Percentiles rank a stretch among this genome's conserved stretches.
Conservation (phyloP, 1,140 invertebrate genomes). For the Formica exsecta region DNA sequence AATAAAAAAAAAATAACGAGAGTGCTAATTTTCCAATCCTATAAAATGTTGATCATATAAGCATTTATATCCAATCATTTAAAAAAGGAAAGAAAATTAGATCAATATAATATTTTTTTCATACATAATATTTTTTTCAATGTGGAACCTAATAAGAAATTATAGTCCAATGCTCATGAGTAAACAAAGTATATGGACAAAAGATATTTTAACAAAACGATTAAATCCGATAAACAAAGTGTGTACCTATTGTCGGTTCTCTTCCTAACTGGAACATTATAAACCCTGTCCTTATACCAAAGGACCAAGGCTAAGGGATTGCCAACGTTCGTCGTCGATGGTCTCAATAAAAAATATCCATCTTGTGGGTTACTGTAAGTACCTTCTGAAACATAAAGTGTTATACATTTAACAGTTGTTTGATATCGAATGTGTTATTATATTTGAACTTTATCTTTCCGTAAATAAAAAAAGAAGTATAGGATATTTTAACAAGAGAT, state of each 20-base stretch:
- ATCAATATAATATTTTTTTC: neutral
- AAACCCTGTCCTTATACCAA: conserved; percentile 84
- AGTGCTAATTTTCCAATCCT: neutral
- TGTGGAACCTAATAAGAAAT: neutral
- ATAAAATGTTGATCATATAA: conserved; percentile 22
- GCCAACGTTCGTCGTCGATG: conserved; percentile 81
- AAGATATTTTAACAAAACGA: conserved; percentile 8
- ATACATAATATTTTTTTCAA: too few relatives aligned
- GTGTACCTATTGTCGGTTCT: conserved; percentile 82
- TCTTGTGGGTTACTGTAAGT: conserved; percentile 79
- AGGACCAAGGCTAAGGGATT: conserved; percentile 83
- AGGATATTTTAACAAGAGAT: neutral
- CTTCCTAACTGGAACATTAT: conserved; percentile 84
- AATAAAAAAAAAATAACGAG: neutral
- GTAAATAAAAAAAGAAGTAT: neutral
- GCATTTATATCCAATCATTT: conserved; percentile 38
- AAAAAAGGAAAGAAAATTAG: neutral
- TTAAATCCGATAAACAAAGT: neutral
- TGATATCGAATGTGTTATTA: neutral
- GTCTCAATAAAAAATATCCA: conserved; percentile 84
- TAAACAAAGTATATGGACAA: conserved; percentile 1
- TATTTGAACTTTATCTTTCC: neutral
- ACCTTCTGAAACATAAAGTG: conserved; percentile 70
- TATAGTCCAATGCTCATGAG: conserved; percentile 14
- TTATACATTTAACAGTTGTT: neutral